Percentiles rank a stretch among this genome's conserved stretches.
Evolutionary conservation across 2,888 invertebrate species (phyloP).

Genomic region (Clostera curtula): DNA sequence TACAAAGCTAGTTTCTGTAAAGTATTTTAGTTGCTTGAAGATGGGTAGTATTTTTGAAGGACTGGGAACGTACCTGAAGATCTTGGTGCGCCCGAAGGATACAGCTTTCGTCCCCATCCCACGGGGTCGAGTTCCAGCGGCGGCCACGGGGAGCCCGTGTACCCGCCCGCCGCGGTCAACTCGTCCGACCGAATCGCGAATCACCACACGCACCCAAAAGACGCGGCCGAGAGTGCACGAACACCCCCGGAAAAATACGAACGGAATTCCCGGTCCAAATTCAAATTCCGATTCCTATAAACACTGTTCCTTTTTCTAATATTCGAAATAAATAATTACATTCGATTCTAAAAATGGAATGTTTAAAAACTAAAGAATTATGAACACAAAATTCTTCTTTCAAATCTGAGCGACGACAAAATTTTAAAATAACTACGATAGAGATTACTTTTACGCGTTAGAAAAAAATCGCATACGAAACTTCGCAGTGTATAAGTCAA

Average conservation of each 20-base stretch:
- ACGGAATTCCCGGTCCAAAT: conserved; percentile 25
- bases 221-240: conserved; percentile 56
- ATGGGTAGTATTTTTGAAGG: neutral
- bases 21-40: too few relatives aligned
- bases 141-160: conserved; percentile 88
- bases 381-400: too few relatives aligned
- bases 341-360: neutral
- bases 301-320: conserved; percentile 8
- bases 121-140: conserved; percentile 84
- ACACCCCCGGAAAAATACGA: conserved; percentile 46
- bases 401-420: too few relatives aligned
- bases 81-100: conserved; percentile 82
- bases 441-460: too few relatives aligned
- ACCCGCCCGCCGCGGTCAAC: conserved; percentile 81
- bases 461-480: too few relatives aligned
- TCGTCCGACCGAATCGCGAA: conserved; percentile 86
- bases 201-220: conserved; percentile 48
- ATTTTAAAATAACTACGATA: too few relatives aligned
- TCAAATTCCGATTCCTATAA: conserved; percentile 15
- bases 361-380: neutral
- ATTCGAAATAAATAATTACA: neutral
- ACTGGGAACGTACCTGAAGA: conserved; percentile 64
- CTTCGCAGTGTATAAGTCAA: too few relatives aligned
- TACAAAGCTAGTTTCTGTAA: too few relatives aligned
- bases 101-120: conserved; percentile 87